Evolutionary conservation across 2,113 vertebrate genomes (phyloP).

Genomic region (Maccullochella peelii): DNA sequence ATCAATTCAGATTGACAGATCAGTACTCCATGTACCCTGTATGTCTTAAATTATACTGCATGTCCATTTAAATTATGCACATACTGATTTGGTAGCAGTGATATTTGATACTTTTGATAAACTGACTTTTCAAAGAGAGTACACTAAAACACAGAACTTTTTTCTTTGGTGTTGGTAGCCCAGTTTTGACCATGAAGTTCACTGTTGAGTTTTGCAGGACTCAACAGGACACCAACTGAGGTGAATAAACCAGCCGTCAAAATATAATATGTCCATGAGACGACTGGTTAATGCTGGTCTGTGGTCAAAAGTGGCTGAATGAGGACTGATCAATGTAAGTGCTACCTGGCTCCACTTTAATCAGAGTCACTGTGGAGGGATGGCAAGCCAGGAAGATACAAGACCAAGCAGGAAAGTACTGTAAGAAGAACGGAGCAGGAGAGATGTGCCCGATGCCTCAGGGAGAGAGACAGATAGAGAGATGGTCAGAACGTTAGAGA

Average conservation of each 20-base stretch:
- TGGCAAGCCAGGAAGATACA: background rate
- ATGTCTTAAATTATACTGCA: background rate
- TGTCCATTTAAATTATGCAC: background rate
- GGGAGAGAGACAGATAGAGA: constrained; percentile 26
- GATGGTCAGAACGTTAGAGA: constrained; percentile 41
- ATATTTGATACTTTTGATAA: no score
- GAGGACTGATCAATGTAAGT: constrained; percentile 46
- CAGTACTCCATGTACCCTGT: no score
- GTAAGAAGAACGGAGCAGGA: constrained; percentile 11
- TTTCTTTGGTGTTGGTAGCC: background rate
- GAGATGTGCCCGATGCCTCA: constrained; percentile 40
- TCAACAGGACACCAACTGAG: constrained; percentile 10
- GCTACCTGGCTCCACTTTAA: constrained; percentile 32
- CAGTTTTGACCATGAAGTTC: background rate
- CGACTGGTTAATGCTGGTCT: constrained; percentile 40
- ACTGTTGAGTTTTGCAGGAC: constrained; percentile 22
- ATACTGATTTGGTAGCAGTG: background rate
- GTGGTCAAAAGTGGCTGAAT: constrained; percentile 5
- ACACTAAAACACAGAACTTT: background rate
- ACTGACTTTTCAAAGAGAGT: background rate
- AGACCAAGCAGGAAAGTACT: constrained; percentile 5
- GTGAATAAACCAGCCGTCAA: constrained; percentile 46
- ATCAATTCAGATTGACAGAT: background rate
- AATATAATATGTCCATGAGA: constrained; percentile 39
- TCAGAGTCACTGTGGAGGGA: constrained; percentile 25